Base-by-base conservation (phyloP, 2,888 invertebrate species). In the Taenaris catops region DNA sequence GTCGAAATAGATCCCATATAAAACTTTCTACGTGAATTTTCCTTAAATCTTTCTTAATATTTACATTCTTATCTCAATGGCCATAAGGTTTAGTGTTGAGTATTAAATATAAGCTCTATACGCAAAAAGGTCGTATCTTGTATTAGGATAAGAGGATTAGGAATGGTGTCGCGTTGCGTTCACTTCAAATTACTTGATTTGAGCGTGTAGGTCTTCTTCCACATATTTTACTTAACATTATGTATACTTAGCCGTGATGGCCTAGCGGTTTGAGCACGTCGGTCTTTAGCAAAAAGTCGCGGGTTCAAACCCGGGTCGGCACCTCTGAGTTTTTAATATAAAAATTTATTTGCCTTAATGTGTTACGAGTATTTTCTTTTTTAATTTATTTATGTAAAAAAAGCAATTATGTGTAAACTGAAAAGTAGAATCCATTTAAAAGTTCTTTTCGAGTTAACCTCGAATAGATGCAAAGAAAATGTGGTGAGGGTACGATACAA, bases 101-200 rank as follows among this genome's bases (percentile, higher is more conserved):
- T 9, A n/a, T n/a, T n/a, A n/a, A n/a, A n/a, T n/a, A n/a, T n/a
- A 20, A 17, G 23, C 12, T 34, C 8, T 17, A 24, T 8, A 41
- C 29, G 35, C 26, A 38, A 43, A 42, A 45, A 45, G 40, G 24
- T 27, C 28, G 25, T 37, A 37, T 34, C 39, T 33, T 35, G 18
- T 40, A 43, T 43, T 29, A 34, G 35, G 41, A 38, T 45, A 48
- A 45, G 45, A 48, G 41, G 47, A 45, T 48, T 48, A 48, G 19
- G 38, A 38, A 31, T 34, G 42, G 40, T 41, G 42, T 48, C 38
- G 41, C 25, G 42, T 45, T 38, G 42, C 42, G 27, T 34, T 38
- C 32, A 28, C 36, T 26, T 34, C 37, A 23, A 37, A 38, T 38
- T 42, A 38, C 47, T 38, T 32, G 34, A 43, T 45, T 45, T 31